Evolutionary conservation across 2,113 vertebrate genomes (phyloP).

Genomic region (Xerus inauris): DNA sequence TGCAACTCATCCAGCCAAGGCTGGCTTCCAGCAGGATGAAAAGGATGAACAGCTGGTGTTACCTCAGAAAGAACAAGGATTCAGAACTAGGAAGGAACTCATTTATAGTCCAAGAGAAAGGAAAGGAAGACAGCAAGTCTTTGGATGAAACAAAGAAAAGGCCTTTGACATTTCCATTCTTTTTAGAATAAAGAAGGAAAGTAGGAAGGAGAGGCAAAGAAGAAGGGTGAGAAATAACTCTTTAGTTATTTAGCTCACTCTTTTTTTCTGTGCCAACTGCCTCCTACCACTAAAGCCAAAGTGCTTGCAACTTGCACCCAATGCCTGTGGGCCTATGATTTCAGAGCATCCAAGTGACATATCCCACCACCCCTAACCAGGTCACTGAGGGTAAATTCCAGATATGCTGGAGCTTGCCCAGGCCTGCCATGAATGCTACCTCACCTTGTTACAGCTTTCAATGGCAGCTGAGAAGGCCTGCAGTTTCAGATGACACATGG

Average conservation of each 20-base stretch:
- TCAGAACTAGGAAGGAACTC: background rate
- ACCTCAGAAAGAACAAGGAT: background rate
- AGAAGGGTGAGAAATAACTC: background rate
- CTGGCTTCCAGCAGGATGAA: background rate
- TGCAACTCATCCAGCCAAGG: background rate
- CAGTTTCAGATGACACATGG: slow-evolving; percentile 97
- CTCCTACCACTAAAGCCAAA: background rate
- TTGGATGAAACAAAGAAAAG: background rate
- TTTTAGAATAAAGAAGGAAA: background rate
- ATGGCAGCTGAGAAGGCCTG: slow-evolving; percentile 92
- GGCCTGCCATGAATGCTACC: background rate
- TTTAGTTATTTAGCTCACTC: background rate
- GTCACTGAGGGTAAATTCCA: background rate
- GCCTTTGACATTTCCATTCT: background rate
- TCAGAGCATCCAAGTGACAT: background rate
- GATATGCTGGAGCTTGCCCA: background rate
- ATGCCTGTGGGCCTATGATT: background rate
- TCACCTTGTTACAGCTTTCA: slow-evolving; percentile 97
- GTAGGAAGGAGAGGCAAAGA: background rate
- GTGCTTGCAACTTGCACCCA: background rate
- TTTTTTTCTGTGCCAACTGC: background rate
- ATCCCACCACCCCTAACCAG: background rate
- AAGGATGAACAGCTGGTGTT: no score
- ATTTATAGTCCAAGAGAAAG: background rate
- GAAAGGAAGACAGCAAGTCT: background rate